phyloP scores from a whole-genome alignment of 2,113 vertebrate species.

The chimpanzee (Pan troglodytes) region NHGRI_mPanTro3-v2.1_pri NC_072415.2:66443001-66443500 shows the following conservation, averaged over 20 bases:
- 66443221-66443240: not conserved
- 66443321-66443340: not conserved
- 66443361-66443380: not conserved
- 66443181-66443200: not conserved
- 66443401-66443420: not conserved
- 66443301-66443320: not conserved
- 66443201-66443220: not conserved
- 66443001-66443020: not conserved
- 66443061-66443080: not conserved
- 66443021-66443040: not conserved
- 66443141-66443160: not conserved
- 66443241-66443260: not conserved
- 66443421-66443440: not conserved
- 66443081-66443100: not conserved
- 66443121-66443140: not conserved
- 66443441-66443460: not conserved
- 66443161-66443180: not conserved
- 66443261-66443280: not conserved
- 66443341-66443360: not conserved
- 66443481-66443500: not conserved
- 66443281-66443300: not conserved
- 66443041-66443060: not conserved
- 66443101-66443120: not conserved
- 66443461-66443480: slow-evolving; percentile 15
- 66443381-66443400: not conserved